Evolutionary conservation across 2,113 vertebrate species (phyloP).

Genomic region (Tichodroma muraria): DNA sequence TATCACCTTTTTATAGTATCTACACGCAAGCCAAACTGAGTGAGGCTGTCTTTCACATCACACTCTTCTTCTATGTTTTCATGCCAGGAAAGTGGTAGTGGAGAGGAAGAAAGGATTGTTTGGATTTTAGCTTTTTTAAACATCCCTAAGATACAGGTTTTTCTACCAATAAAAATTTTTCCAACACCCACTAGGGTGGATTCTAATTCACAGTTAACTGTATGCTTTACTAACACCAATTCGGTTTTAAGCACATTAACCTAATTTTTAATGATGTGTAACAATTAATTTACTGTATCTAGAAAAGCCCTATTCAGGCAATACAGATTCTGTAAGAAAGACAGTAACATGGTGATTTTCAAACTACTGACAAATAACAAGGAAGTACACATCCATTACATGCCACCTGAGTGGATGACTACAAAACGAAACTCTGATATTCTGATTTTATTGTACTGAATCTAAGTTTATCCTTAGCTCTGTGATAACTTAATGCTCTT

Average conservation of each 20-base stretch:
- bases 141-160: background rate
- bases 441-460: background rate
- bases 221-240: background rate
- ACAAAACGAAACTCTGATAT: background rate
- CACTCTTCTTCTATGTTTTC: background rate
- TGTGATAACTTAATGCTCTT: background rate
- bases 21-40: background rate
- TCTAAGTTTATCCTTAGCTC: background rate
- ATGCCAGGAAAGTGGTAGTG: background rate
- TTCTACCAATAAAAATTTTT: background rate
- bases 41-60: background rate
- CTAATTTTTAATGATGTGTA: rapidly evolving
- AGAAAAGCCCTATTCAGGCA: background rate
- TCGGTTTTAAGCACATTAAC: background rate
- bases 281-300: background rate
- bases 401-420: background rate
- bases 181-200: background rate
- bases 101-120: background rate
- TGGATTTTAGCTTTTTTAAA: background rate
- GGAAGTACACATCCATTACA: background rate
- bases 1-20: background rate
- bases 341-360: background rate
- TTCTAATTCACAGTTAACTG: background rate
- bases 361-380: background rate
- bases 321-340: background rate